These are phyloP conservation scores for Peribatodes rhomboidaria DNA, from an alignment of 2,888 invertebrate species.

Conservation along the genomic window DNA sequence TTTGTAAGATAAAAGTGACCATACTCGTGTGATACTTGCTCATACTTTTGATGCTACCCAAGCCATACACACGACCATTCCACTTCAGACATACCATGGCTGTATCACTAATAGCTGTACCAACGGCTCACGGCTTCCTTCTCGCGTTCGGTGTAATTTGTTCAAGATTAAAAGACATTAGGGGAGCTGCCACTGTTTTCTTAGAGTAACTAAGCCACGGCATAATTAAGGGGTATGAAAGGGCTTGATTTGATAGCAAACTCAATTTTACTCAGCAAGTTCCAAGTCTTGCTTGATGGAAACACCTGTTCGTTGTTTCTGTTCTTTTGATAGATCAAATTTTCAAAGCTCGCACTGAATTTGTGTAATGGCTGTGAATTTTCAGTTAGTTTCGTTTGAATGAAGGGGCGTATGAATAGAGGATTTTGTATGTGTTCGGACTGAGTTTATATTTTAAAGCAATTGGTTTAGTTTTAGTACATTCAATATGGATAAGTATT, in stretches of 20 bases:
- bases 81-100: neutral
- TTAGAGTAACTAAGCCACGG: constrained; percentile 29
- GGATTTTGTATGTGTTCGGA: no score
- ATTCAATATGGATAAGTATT: no score
- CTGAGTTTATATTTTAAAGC: no score
- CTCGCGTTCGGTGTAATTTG: constrained; percentile 34
- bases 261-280: constrained; percentile 25
- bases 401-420: no score
- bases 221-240: constrained; percentile 32
- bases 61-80: neutral
- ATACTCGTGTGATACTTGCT: neutral
- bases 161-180: constrained; percentile 51
- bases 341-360: neutral
- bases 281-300: constrained; percentile 10
- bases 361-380: neutral
- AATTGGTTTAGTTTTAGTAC: no score
- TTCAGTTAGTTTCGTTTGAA: no score
- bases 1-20: no score
- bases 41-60: neutral
- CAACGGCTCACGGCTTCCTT: constrained; percentile 29
- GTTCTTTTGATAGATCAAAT: neutral
- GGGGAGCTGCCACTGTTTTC: constrained; percentile 33
- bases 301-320: constrained; percentile 16
- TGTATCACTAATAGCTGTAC: constrained; percentile 33
- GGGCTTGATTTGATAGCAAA: constrained; percentile 24